A percentile compares a stretch with the other conserved stretches of the same genome.
These are phyloP conservation scores for Diarsia brunnea DNA, from an alignment of 2,888 invertebrate genomes.

Conservation along the genomic window DNA sequence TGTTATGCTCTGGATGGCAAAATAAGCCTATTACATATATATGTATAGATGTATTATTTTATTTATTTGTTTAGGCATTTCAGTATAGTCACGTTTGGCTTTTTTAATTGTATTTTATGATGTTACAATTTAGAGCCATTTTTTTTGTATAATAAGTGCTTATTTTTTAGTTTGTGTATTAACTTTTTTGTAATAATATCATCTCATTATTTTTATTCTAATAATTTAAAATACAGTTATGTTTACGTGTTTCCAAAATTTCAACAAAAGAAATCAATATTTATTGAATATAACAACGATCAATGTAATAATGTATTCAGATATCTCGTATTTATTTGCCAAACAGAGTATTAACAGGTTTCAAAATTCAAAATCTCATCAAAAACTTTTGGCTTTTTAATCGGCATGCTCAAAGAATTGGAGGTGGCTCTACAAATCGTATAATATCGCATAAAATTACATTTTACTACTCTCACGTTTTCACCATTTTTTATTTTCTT, in stretches of 20 bases:
- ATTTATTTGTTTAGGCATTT: constrained; percentile 41
- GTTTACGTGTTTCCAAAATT: neutral
- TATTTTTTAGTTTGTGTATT: constrained; percentile 16
- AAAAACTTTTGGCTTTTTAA: constrained; percentile 82
- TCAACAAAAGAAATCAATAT: neutral
- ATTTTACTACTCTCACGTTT: constrained; percentile 41
- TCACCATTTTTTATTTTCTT: constrained; percentile 40
- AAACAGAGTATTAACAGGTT: constrained; percentile 83
- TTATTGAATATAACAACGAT: constrained; percentile 4
- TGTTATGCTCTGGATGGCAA: constrained; percentile 88
- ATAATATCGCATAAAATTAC: constrained; percentile 53
- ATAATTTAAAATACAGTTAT: neutral
- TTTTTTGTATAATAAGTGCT: constrained; percentile 26
- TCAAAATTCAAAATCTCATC: constrained; percentile 87
- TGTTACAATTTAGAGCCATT: constrained; percentile 4
- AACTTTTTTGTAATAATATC: constrained; percentile 6
- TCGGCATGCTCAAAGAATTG: constrained; percentile 88
- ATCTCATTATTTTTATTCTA: neutral
- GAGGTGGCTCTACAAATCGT: constrained; percentile 81
- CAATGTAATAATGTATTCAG: constrained; percentile 4
- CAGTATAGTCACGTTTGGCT: constrained; percentile 25
- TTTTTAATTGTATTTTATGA: constrained; percentile 15
- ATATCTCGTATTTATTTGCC: constrained; percentile 75
- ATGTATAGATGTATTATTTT: constrained; percentile 52
- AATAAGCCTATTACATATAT: constrained; percentile 65